Conservation (phyloP, 1,140 invertebrate genomes). For the Solen grandis region DNA sequence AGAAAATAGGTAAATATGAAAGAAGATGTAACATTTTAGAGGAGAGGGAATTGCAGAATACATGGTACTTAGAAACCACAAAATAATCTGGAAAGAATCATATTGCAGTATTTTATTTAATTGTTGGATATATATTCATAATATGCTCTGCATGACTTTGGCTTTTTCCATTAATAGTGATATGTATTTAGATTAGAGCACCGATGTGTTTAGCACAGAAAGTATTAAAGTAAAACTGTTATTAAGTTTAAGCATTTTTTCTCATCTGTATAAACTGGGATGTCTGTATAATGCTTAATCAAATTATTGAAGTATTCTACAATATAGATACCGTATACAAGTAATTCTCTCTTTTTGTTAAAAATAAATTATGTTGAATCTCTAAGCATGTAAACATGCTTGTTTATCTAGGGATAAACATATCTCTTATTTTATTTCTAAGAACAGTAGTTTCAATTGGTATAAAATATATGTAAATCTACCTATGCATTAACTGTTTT, state of each 20-base stretch:
- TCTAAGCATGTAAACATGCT: not conserved
- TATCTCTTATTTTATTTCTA: not conserved
- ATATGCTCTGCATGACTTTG: not conserved
- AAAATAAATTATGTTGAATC: not conserved
- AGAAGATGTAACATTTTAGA: not conserved
- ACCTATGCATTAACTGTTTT: not conserved
- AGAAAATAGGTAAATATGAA: constrained; percentile 47
- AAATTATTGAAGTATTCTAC: too few species aligned
- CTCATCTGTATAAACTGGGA: too few species aligned
- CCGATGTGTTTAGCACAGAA: too few species aligned
- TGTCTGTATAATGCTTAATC: too few species aligned
- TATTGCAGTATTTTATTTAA: not conserved
- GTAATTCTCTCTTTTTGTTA: too few species aligned
- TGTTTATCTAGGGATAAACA: not conserved
- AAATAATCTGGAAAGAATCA: too few species aligned
- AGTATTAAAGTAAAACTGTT: too few species aligned
- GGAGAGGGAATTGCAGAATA: not conserved
- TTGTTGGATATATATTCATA: not conserved
- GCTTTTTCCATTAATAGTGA: not conserved
- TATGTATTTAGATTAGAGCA: too few species aligned
- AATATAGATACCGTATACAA: too few species aligned
- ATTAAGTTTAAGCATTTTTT: too few species aligned
- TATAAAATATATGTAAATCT: not conserved
- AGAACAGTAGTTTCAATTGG: not conserved
- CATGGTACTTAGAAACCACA: too few species aligned